Evolutionary conservation across 2,797 vertebrate genomes (phyloP).

Genomic region (Sebastes dallii): DNA sequence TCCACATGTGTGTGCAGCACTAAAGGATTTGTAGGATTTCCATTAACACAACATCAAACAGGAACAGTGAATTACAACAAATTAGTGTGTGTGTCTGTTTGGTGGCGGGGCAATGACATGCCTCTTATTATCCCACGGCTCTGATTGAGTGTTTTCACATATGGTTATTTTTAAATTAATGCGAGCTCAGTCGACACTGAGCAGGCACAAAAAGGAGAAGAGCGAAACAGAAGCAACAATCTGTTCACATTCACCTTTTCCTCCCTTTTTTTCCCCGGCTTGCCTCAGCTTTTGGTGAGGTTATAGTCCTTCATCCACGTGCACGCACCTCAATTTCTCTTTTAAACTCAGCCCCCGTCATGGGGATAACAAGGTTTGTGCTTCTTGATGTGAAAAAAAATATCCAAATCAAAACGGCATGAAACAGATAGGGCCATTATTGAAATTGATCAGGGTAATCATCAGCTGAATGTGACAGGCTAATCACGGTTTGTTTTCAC

Average conservation of each 20-base stretch:
- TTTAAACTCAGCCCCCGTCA: neutral
- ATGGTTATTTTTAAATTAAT: slow-evolving; percentile 11
- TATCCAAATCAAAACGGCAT: slow-evolving; percentile 50
- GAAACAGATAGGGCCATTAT: slow-evolving; percentile 56
- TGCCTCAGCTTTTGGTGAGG: neutral
- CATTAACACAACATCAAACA: slow-evolving; percentile 34
- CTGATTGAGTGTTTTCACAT: slow-evolving; percentile 18
- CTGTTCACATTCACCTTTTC: neutral
- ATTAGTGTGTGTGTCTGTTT: slow-evolving; percentile 29
- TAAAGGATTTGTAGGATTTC: slow-evolving; percentile 1
- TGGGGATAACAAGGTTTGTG: slow-evolving; percentile 25
- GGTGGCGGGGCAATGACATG: neutral
- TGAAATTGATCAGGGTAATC: slow-evolving; percentile 64
- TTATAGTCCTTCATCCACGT: neutral
- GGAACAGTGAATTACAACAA: slow-evolving; percentile 19
- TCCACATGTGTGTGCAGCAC: neutral
- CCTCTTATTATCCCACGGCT: slow-evolving; percentile 17
- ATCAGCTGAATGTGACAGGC: slow-evolving; percentile 55
- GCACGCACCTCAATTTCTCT: neutral
- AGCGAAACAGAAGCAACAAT: neutral
- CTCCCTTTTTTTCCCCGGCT: neutral
- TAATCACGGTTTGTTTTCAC: slow-evolving; percentile 63
- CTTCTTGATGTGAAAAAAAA: slow-evolving; percentile 28
- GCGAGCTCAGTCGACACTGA: neutral
- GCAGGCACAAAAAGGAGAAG: neutral